A percentile compares a stretch with the other conserved stretches of the same genome.
These are phyloP conservation scores for Chrysocyon brachyurus DNA, from an alignment of 2,797 vertebrate genomes.

Conservation along the genomic window DNA sequence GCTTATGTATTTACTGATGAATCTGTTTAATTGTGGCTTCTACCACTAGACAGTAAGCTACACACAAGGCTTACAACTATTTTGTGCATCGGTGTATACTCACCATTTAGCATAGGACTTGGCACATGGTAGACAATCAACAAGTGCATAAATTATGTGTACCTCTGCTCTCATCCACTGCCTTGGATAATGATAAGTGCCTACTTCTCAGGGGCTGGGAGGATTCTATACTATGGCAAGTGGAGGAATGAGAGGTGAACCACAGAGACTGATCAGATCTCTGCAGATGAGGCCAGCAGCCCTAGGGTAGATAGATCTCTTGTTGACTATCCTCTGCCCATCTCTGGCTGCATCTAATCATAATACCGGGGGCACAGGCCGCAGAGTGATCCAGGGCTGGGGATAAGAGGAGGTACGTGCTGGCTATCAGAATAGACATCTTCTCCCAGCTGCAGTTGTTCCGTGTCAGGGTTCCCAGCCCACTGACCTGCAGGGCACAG, in stretches of 20 bases:
- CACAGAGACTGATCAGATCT: slow-evolving; percentile 56
- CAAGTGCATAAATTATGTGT: slow-evolving; percentile 28
- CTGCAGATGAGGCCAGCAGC: slow-evolving; percentile 28
- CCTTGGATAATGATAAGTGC: neutral
- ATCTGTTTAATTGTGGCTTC: slow-evolving; percentile 4
- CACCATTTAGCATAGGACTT: neutral
- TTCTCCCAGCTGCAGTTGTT: slow-evolving; percentile 63
- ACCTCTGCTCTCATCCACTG: neutral
- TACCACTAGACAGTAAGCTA: neutral
- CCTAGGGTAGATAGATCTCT: slow-evolving; percentile 42
- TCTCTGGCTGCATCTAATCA: slow-evolving; percentile 40
- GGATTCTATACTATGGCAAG: neutral
- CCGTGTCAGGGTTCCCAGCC: slow-evolving; percentile 75
- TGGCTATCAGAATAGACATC: slow-evolving; percentile 70
- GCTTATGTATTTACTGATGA: neutral
- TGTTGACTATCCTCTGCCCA: slow-evolving; percentile 15
- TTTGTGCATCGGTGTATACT: neutral
- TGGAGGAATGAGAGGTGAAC: slow-evolving; percentile 36
- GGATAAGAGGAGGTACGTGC: slow-evolving; percentile 1
- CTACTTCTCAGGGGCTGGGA: neutral
- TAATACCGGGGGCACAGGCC: slow-evolving; percentile 21
- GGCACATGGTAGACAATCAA: neutral
- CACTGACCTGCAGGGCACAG: slow-evolving; percentile 80
- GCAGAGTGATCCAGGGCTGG: slow-evolving; percentile 54
- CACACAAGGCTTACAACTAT: neutral